phyloP scores from a whole-genome alignment of 2,113 vertebrate genomes.

The Falcunculus frontatus region DNA sequence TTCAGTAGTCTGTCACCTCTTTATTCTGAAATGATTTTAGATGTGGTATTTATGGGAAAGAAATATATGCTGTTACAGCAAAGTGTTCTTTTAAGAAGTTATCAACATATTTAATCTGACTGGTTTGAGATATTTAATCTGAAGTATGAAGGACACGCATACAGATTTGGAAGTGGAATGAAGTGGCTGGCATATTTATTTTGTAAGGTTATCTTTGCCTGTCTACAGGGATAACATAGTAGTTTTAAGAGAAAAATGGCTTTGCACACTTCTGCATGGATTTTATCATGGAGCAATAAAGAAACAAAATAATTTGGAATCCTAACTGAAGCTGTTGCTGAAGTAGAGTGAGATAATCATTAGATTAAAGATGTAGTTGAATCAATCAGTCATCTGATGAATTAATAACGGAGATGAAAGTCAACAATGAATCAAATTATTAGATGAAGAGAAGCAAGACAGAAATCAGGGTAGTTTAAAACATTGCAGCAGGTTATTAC shows the following conservation, averaged over 20 bases:
- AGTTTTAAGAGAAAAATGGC: constrained; percentile 13
- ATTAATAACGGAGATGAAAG: not conserved
- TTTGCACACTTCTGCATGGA: not conserved
- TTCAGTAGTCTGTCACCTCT: not conserved
- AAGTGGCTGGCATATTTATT: constrained; percentile 11
- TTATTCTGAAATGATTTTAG: not conserved
- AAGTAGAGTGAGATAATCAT: not conserved
- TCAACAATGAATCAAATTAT: constrained; percentile 8
- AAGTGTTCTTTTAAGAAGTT: not conserved
- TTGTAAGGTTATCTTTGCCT: constrained; percentile 26
- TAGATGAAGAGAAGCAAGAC: not conserved
- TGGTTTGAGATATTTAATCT: not conserved
- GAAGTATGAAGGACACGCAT: not conserved
- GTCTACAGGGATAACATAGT: not conserved
- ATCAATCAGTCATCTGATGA: constrained; percentile 23
- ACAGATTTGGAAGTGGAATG: not conserved
- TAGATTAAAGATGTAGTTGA: not conserved
- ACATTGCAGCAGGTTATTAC: not conserved
- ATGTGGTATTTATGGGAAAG: not conserved
- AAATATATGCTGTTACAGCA: not conserved
- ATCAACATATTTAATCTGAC: not conserved
- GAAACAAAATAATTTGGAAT: not conserved
- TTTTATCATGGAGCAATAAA: not conserved
- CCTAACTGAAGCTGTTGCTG: not conserved
- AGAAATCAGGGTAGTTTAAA: not conserved